Evolutionary conservation across 2,888 invertebrate species (phyloP), one percentile per base, ranked within the genome.

Genomic region (Xestoiulus laeticollis): DNA sequence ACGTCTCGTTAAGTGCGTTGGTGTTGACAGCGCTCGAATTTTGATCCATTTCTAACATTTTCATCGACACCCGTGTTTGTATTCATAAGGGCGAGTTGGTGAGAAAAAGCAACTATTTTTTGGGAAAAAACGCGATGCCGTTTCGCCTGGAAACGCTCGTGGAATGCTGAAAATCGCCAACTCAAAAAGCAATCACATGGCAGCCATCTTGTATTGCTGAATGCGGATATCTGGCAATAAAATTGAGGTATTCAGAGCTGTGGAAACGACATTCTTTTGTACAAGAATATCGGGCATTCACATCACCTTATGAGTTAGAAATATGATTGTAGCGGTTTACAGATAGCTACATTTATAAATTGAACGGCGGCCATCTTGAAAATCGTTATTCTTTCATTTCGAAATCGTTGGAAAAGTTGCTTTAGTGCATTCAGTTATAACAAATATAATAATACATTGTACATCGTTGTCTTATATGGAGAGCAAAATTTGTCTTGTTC

Each of bases 31-130:
- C 44, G 44, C 38, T 85, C 85, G n/a, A 38, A 38, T 85, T 85
- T 85, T 85, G 85, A 85, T 85, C 38, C 85, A 85, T 85, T 85
- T 85, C 85, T 44, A 38, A 32, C 85, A n/a, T 85, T 85, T 85
- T 85, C 44, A 38, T 85, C 85, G 43, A 44, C 85, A 85, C 85
- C 48, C 78, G 30, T 38, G 38, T 85, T 85, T 16, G 85, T 26
- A 85, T 85, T 85, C 85, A 85, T 44, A 19, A 26, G 78, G 78
- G 30, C 30, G 10, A 30, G 12, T 30, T 78, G 78, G 78, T 3
- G 26, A 22, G 68, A 68, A 68, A 68, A 68, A 68, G 26, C 26
- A 6, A 14, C 78, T 26, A 78, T 78, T 30, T 22, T 78, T 78
- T 14, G 8, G 30, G 8, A 30, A 30, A 78, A 78, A 48, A 38